phyloP scores from a whole-genome alignment of 2,888 invertebrate genomes.

The Caenorhabditis becei region DNA sequence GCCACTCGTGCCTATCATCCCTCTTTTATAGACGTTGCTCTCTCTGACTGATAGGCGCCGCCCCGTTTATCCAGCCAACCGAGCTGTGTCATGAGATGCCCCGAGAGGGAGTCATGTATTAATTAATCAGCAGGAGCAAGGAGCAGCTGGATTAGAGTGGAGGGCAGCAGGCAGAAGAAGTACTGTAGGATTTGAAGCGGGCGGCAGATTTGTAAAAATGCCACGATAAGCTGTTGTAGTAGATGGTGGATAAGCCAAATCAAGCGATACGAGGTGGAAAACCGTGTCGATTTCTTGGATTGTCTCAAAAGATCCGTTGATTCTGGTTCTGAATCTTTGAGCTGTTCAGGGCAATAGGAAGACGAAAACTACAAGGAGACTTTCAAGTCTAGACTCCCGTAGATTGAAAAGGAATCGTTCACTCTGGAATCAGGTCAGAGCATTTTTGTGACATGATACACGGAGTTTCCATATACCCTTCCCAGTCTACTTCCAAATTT shows the following conservation, averaged over 20 bases:
- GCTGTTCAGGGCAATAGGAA: too few relatives aligned
- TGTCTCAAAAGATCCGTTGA: too few relatives aligned
- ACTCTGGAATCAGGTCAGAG: too few relatives aligned
- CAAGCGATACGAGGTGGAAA: background rate
- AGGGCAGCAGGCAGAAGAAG: background rate
- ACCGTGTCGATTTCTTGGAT: background rate
- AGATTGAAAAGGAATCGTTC: too few relatives aligned
- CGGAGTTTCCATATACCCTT: too few relatives aligned
- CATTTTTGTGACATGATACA: too few relatives aligned
- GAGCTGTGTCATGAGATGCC: constrained; percentile 31
- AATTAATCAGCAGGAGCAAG: constrained; percentile 15
- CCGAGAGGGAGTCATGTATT: background rate
- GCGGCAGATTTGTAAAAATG: constrained; percentile 1
- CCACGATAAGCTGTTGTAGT: background rate
- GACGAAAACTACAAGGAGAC: background rate
- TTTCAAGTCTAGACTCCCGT: background rate
- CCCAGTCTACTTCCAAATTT: too few relatives aligned
- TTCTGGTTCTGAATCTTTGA: too few relatives aligned
- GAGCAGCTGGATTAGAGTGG: background rate
- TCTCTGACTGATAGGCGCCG: constrained; percentile 13
- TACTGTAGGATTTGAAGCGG: constrained; percentile 15
- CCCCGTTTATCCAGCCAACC: constrained; percentile 43
- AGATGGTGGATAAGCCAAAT: background rate
- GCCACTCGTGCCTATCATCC: background rate
- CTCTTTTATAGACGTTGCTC: background rate